Base-by-base conservation (phyloP, 2,113 vertebrate genomes). In the Neodontobutis hainanensis region DNA sequence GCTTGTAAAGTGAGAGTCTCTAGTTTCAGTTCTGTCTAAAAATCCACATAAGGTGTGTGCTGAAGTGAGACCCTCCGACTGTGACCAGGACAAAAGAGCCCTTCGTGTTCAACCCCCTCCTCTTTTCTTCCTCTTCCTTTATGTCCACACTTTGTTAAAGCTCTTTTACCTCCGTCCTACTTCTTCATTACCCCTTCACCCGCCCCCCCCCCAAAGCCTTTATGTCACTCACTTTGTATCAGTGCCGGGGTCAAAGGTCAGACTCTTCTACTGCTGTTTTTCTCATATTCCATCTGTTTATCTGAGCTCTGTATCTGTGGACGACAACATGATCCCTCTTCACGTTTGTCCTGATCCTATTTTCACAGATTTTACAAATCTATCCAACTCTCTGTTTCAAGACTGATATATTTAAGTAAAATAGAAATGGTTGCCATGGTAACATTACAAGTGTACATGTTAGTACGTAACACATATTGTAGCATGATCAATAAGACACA, bases 201-300 rank as follows among this genome's bases (percentile, higher is more conserved):
- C 15, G 8, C 16, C 1, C n/a, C 7, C 15, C 15, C 27, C 50
- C 50, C 52, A 1, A 3, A 27, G 32, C 34, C 51, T 53, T 53
- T 53, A 40, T 57, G 35, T 43, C 42, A 8, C 42, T 11, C 42
- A 43, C 42, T 43, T 43, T 43, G 42, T 57, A 19, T 42, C 14
- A 57, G 51, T 53, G 51, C 12, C 4, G 55, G n/a, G 55, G 55
- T 58, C 36, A 42, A 19, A 58, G 55, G 55, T 58, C 15, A 15
- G 8, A 43, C 55, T 58, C 34, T n/a, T 56, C 52, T 55, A 36
- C 55, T 43, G 40, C 38, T 58, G 35, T 35, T 19, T n/a, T n/a
- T 8, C 36, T 58, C 38, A 58, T 58, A 43, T 58, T 58, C 55
- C 55, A 58, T 42, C 55, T 58, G 55, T 58, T 42, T 58, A 58